Evolutionary conservation across 1,140 invertebrate species (phyloP), one percentile per base, ranked within the genome.

Genomic region (Battus philenor): DNA sequence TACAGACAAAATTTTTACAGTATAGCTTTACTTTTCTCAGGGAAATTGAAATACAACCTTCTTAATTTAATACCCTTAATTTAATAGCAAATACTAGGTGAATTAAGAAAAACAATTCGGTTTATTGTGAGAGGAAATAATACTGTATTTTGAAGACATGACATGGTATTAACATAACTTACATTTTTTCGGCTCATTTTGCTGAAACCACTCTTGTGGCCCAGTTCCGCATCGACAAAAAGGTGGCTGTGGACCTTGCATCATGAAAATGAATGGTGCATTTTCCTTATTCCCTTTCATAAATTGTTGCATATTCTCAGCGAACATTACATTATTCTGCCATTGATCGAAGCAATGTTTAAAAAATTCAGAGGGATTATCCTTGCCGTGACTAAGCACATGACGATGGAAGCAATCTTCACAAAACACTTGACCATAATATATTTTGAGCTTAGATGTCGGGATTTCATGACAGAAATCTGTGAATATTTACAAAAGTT

Each of bases 391-490:
- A 31, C 45, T 69, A 1, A 83, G 43, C 3, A 83, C 68, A 34
- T 73, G 66, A 1, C 60, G 57, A 11, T 83, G 44, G 47, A 84
- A 84, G 43, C 79, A 84, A 2, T 72, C 69, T 30, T 83, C 79
- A 43, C 79, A 83, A 41, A 83, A 83, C 2, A 83, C 71, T 54
- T 81, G 77, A 4, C 79, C 79, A 44, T 79, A 83, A 38, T 79
- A 83, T 18, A 83, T 81, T 47, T 83, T 80, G 6, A 71, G 27
- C 15, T 70, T 64, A 2, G 49, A 34, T 4, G 59, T 71, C 6
- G 79, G 79, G 0, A 78, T 56, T 11, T 48, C 26, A 13, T 68
- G 74, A 44, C 79, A 83, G 26, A 74, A 72, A 44, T 72, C 74
- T 82, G 34, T 5, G 62, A 58, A 34, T 3, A 20, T 3, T 3